Evolutionary conservation across 2,888 invertebrate species (phyloP).

Genomic region (Synanthedon andrenaeformis): DNA sequence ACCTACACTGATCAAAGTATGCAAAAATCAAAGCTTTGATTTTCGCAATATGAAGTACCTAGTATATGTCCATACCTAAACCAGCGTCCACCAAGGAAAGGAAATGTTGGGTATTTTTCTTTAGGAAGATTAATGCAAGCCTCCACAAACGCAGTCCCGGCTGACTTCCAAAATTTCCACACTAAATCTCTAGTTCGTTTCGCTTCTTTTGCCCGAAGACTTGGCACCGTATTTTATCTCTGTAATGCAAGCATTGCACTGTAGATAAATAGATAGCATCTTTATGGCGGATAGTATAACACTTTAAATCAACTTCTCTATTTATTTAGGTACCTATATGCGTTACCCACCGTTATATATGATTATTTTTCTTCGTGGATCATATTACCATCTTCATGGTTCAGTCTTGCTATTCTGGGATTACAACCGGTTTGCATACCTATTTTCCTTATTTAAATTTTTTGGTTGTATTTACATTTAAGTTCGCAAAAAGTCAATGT

Average conservation of each 20-base stretch:
- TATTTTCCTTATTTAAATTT: no score
- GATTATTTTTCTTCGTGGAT: no score
- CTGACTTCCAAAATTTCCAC: slow-evolving; percentile 68
- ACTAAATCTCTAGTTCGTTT: slow-evolving; percentile 61
- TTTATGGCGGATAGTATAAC: neutral
- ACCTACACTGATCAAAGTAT: no score
- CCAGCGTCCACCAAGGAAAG: slow-evolving; percentile 26
- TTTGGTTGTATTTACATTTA: no score
- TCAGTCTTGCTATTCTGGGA: no score
- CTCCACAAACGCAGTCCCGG: slow-evolving; percentile 53
- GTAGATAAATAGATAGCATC: slow-evolving; percentile 40
- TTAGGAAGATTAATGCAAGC: slow-evolving; percentile 57
- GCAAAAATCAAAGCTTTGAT: no score
- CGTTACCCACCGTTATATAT: no score
- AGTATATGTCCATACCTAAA: neutral
- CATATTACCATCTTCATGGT: no score
- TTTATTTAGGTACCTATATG: neutral
- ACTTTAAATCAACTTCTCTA: neutral
- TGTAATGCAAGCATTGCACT: slow-evolving; percentile 57
- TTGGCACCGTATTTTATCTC: slow-evolving; percentile 67
- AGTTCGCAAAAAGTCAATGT: no score
- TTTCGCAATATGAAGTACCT: no score
- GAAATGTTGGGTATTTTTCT: slow-evolving; percentile 48
- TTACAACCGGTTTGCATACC: no score
- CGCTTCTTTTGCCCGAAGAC: slow-evolving; percentile 63